Base-by-base conservation (phyloP, 2,113 vertebrate species). In the Onychostoma macrolepis region DNA sequence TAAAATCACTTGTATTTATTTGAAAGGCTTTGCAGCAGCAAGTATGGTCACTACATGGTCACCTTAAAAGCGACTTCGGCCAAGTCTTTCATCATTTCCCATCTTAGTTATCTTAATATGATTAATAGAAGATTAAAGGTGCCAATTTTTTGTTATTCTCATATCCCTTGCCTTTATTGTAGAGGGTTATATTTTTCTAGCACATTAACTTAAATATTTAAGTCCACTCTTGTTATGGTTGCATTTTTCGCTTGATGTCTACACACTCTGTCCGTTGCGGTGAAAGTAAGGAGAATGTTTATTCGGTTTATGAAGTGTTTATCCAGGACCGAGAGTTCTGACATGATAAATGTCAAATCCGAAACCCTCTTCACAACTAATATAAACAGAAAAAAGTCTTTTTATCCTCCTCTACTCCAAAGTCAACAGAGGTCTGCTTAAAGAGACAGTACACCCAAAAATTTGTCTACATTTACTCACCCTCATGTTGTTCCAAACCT, bases 291-390 rank as follows among this genome's bases (percentile, higher is more conserved):
- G 38, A n/a, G 38, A 38, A 65, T 45, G 80, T 81, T 81, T 65
- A 65, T 81, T 81, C 36, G 15, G 38, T 19, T 28, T 81, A 65
- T 28, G 56, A 81, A 65, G 38, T 81, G 79, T 81, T 81, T 43
- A 65, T 38, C 11, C 79, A 81, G 36, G 78, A 26, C 36, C 56
- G 21, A 80, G 33, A 80, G 36, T 80, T 80, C 78, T 63, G 53
- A 63, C 24, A 80, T 63, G 33, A 80, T 80, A 80, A 80, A 80
- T 80, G 56, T 80, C 24, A 80, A 80, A 80, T 41, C 24, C 6
- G 13, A 63, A 63, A 56, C 56, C 56, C 56, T n/a, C 78, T 63
- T 61, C 78, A 26, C 78, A 63, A 36, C 63, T 80, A n/a, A 80
- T 36, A 79, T 79, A 75, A 75, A 75, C 72, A 75, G 41, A 43